Conservation (phyloP, 2,888 invertebrate species). For the Phengaris arion region DNA sequence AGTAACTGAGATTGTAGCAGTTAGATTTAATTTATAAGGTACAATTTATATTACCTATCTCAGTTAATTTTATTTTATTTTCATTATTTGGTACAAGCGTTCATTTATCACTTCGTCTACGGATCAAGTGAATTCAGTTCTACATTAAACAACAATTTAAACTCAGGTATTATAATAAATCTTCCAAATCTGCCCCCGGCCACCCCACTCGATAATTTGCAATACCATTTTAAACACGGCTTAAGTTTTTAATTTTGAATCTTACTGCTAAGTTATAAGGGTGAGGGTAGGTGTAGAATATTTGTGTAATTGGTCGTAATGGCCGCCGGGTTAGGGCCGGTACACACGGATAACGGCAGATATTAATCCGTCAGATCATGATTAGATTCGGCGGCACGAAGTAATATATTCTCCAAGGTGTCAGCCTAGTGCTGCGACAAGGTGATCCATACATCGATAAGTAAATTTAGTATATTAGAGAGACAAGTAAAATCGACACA, state of each 20-base stretch:
- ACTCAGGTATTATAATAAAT: slow-evolving; percentile 73
- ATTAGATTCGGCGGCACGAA: slow-evolving; percentile 77
- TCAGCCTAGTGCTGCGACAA: slow-evolving; percentile 45
- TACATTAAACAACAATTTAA: slow-evolving; percentile 70
- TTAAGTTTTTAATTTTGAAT: slow-evolving; percentile 38
- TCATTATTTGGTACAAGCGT: not conserved
- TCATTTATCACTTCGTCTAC: slow-evolving; percentile 28
- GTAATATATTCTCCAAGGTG: slow-evolving; percentile 74
- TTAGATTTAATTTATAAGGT: too few relatives aligned
- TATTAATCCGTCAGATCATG: slow-evolving; percentile 77
- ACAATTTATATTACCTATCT: not conserved
- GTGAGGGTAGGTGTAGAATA: slow-evolving; percentile 37
- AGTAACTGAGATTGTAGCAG: too few relatives aligned
- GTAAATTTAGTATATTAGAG: not conserved
- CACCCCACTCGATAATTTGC: slow-evolving; percentile 53
- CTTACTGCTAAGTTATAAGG: slow-evolving; percentile 40
- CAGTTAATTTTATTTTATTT: slow-evolving; percentile 3
- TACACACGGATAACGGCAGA: slow-evolving; percentile 61
- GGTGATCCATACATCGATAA: slow-evolving; percentile 33
- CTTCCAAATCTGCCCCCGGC: slow-evolving; percentile 59
- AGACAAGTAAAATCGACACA: too few relatives aligned
- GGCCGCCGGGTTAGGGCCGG: slow-evolving; percentile 59
- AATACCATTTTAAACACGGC: slow-evolving; percentile 39
- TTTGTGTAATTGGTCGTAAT: slow-evolving; percentile 52
- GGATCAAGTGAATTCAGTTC: slow-evolving; percentile 35